These are phyloP conservation scores for Hyppa rectilinea DNA, from an alignment of 2,888 invertebrate genomes.

Conservation along the genomic window DNA sequence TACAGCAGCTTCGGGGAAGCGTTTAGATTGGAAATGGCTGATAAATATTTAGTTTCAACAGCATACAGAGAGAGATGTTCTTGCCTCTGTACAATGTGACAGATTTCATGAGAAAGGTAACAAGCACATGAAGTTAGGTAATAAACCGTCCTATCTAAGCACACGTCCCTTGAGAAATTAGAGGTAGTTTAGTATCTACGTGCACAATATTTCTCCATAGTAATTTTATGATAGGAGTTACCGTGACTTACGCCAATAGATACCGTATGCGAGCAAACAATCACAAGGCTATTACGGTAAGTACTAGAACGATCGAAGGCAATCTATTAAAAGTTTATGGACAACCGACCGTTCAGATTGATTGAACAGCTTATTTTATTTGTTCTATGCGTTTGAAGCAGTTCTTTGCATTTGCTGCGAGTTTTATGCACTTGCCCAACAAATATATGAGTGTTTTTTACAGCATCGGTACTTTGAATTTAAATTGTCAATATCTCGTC, in stretches of 20 bases:
- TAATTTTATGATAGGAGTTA: constrained; percentile 63
- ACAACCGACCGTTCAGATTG: constrained; percentile 78
- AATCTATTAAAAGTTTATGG: constrained; percentile 86
- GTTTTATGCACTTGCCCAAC: constrained; percentile 32
- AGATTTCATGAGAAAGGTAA: constrained; percentile 34
- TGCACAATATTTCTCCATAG: constrained; percentile 58
- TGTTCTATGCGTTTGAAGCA: constrained; percentile 72
- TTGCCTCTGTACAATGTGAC: constrained; percentile 3
- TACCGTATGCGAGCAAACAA: constrained; percentile 71
- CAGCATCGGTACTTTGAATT: background rate
- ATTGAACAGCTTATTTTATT: constrained; percentile 84
- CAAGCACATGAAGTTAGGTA: constrained; percentile 48
- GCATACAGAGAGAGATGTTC: constrained; percentile 3
- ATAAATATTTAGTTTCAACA: constrained; percentile 21
- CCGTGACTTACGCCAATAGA: constrained; percentile 66
- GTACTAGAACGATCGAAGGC: constrained; percentile 81
- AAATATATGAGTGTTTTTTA: constrained; percentile 2
- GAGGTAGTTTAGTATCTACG: constrained; percentile 52
- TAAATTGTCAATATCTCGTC: background rate
- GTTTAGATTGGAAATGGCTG: constrained; percentile 6
- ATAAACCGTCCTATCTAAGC: constrained; percentile 50
- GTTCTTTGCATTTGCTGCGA: constrained; percentile 47
- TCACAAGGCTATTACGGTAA: constrained; percentile 81
- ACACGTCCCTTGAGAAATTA: constrained; percentile 63
- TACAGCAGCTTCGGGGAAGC: background rate